phyloP scores from a whole-genome alignment of 2,888 invertebrate species.

The Vannuccia rotundouncinata region DNA sequence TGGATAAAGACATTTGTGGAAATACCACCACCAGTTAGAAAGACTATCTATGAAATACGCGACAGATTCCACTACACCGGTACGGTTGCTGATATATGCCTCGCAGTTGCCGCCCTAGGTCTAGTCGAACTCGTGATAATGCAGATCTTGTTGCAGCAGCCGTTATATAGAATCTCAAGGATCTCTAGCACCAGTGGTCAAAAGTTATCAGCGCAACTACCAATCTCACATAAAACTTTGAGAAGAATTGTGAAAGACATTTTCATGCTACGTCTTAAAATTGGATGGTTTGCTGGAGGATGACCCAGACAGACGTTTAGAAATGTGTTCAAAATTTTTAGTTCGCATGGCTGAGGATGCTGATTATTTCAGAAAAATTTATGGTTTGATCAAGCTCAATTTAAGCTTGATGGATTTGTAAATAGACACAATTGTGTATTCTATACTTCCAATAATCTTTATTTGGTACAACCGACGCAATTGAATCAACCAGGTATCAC shows the following conservation, averaged over 20 bases:
- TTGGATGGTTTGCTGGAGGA: conserved; percentile 18
- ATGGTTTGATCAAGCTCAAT: conserved; percentile 12
- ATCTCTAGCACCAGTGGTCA: not conserved
- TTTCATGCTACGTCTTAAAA: conserved; percentile 26
- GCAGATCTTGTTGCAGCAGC: conserved; percentile 26
- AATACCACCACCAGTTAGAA: not conserved
- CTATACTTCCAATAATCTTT: conserved; percentile 18
- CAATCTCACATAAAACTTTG: not conserved
- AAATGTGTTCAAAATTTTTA: conserved; percentile 24
- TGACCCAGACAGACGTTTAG: conserved; percentile 26
- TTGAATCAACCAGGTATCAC: not conserved
- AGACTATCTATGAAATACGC: not conserved
- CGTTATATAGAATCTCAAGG: conserved; percentile 23
- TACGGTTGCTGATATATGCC: conserved; percentile 22
- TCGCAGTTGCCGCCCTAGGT: conserved; percentile 14
- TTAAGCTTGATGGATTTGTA: conserved; percentile 19
- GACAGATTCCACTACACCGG: conserved; percentile 18
- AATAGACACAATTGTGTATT: conserved; percentile 23
- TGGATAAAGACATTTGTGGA: not conserved
- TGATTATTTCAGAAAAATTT: conserved; percentile 23
- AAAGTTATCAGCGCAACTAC: not conserved
- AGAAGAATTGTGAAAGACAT: conserved; percentile 7
- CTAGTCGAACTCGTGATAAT: conserved; percentile 23
- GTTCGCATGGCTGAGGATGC: conserved; percentile 20
- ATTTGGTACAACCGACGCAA: conserved; percentile 17